These are phyloP conservation scores for Drosophila anceps DNA, from an alignment of 2,888 invertebrate genomes.

Conservation along the genomic window DNA sequence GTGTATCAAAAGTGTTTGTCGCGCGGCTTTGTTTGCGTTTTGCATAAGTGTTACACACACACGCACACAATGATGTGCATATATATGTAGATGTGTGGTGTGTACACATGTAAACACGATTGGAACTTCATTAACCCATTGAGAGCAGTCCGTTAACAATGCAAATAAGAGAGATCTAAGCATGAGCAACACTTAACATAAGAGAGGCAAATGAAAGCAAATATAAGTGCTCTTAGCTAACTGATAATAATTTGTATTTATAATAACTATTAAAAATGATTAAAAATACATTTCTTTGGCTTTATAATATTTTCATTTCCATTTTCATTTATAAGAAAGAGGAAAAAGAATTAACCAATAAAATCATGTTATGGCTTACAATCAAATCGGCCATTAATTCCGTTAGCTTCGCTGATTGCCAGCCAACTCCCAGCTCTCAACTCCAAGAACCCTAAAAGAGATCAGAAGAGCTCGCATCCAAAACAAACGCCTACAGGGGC, in stretches of 20 bases:
- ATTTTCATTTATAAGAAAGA: background rate
- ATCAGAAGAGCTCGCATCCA: slow-evolving; percentile 13
- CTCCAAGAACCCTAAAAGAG: background rate
- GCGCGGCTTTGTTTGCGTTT: slow-evolving; percentile 79
- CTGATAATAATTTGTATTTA: background rate
- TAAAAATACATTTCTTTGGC: too few species aligned
- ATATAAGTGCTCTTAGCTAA: background rate
- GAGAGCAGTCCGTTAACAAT: background rate
- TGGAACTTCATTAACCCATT: slow-evolving; percentile 51
- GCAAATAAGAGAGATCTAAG: background rate
- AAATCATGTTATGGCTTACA: background rate
- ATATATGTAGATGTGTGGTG: slow-evolving; percentile 17
- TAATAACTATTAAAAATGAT: background rate
- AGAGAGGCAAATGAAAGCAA: background rate
- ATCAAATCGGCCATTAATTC: slow-evolving; percentile 8
- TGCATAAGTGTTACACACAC: slow-evolving; percentile 60
- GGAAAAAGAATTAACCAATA: background rate
- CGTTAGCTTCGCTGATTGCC: slow-evolving; percentile 4
- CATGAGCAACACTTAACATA: background rate
- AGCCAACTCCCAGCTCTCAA: slow-evolving; percentile 3
- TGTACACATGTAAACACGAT: slow-evolving; percentile 37
- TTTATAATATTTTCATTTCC: background rate
- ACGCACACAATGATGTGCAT: background rate
- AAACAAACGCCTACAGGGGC: slow-evolving; percentile 38
- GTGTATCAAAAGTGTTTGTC: slow-evolving; percentile 75